Percentiles rank a stretch among this genome's conserved stretches.
phyloP scores from a whole-genome alignment of 30 jellyfish, hydroid and myxozoan species.

The Phacellophora camtschatica region DNA sequence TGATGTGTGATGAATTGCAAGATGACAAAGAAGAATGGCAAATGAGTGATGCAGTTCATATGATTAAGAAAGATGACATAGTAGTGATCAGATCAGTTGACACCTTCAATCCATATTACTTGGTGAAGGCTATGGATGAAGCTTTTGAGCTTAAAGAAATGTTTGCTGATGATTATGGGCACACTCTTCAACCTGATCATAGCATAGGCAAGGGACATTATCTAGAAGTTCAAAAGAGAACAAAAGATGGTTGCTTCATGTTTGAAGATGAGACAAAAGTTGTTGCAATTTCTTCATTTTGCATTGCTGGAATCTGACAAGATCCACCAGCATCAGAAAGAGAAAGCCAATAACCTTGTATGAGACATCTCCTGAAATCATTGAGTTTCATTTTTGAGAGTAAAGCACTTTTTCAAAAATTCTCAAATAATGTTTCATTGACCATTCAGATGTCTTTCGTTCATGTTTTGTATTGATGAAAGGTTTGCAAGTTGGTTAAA shows the following conservation, averaged over 20 bases:
- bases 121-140: constrained; percentile 27
- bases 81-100: constrained; percentile 26
- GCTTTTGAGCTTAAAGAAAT: neutral
- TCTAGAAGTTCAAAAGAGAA: neutral
- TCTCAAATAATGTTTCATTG: neutral
- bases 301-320: too few relatives aligned
- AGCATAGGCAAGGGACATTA: neutral
- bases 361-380: neutral
- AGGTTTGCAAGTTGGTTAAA: neutral
- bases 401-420: neutral
- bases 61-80: neutral
- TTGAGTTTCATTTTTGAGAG: neutral
- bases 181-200: constrained; percentile 3
- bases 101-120: constrained; percentile 17
- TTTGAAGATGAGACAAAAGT: neutral
- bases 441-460: neutral
- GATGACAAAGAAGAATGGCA: constrained; percentile 20
- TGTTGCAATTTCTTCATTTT: neutral
- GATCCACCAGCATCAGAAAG: neutral
- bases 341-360: neutral
- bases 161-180: constrained; percentile 23
- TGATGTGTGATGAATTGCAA: constrained; percentile 2
- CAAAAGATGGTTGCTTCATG: constrained; percentile 3
- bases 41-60: constrained; percentile 11
- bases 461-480: neutral